Base-by-base conservation (phyloP, 2,888 invertebrate genomes). In the Drosophila infuscata region DNA sequence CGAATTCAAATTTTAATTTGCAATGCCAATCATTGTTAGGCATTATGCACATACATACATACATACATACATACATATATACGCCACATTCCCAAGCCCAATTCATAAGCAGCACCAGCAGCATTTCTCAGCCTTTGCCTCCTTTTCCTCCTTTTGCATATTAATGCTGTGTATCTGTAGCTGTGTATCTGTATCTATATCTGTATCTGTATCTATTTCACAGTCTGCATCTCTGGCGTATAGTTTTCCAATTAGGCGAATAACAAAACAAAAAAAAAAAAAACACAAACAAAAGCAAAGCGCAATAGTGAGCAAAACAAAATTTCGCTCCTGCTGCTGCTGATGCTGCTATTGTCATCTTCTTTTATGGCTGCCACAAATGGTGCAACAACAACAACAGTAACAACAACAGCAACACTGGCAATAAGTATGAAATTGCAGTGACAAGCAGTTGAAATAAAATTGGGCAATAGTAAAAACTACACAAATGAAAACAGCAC, bases 191-290 rank as follows among this genome's bases (percentile, higher is more conserved):
- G 59, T 48, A 52, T 32, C 46, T 53, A 58, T 17, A 17, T 29
- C 41, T 35, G 20, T 36, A 33, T 66, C 53, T 67, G 49, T 57
- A 46, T 8, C 43, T 58, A 59, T 68, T 43, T 49, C 8, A 4
- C 52, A 49, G 60, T 53, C 46, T 59, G 69, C 69, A 60, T 69
- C 60, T 67, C 60, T 67, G 53, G 29, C 88, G 68, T 81, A 82
- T 88, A 82, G 90, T 78, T 89, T 89, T 86, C 85, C 85, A 86
- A 89, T 86, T 86, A 85, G 69, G 79, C 70, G 62, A 72, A 64
- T 17, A 51, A 38, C 46, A 46, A 52, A 52, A 76, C 72, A 75
- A 67, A 64, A 57, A 30, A 64, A 30, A 64, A 53, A 74, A 33
- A 48, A 32, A 33, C 25, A 57, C 29, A 51, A 66, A 58, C 33